Evolutionary conservation across 2,113 vertebrate genomes (phyloP).

Genomic region (Calyptommatus sinebrachiatus): DNA sequence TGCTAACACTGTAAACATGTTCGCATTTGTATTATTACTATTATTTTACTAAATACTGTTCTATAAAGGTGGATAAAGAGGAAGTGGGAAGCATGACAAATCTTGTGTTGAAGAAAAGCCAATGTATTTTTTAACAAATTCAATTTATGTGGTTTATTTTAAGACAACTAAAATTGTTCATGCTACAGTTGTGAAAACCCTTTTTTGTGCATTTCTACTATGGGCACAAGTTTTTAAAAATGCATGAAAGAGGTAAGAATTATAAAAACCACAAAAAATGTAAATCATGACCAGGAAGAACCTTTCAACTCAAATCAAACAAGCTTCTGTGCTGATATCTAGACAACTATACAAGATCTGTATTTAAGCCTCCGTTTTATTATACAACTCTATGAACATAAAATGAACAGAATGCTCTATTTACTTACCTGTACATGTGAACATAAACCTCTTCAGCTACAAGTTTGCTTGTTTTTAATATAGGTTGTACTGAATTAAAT

Average conservation of each 20-base stretch:
- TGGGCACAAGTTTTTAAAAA: conserved; percentile 66
- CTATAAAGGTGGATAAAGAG: conserved; percentile 52
- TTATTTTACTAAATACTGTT: conserved; percentile 56
- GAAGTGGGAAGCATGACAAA: conserved; percentile 64
- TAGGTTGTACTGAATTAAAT: conserved; percentile 77
- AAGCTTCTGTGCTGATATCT: conserved; percentile 88
- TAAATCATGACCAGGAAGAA: conserved; percentile 70
- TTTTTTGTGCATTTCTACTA: conserved; percentile 68
- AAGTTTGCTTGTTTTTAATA: conserved; percentile 75
- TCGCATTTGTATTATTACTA: conserved; percentile 16
- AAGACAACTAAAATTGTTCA: conserved; percentile 69
- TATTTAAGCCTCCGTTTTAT: conserved; percentile 91
- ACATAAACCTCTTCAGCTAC: conserved; percentile 79
- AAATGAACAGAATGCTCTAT: conserved; percentile 88
- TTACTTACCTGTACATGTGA: conserved; percentile 92
- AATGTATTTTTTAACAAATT: conserved; percentile 48
- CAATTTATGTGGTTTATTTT: conserved; percentile 53
- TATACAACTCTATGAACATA: conserved; percentile 92
- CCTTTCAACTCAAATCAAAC: conserved; percentile 77
- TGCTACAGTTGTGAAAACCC: conserved; percentile 68
- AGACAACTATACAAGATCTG: conserved; percentile 92
- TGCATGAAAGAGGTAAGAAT: conserved; percentile 71
- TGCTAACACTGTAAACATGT: conserved; percentile 72
- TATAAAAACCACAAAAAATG: conserved; percentile 69
- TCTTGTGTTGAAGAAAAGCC: conserved; percentile 48